A percentile compares a stretch with the other conserved stretches of the same genome.
phyloP scores from a whole-genome alignment of 2,888 invertebrate species.

The Agrochola lota region DNA sequence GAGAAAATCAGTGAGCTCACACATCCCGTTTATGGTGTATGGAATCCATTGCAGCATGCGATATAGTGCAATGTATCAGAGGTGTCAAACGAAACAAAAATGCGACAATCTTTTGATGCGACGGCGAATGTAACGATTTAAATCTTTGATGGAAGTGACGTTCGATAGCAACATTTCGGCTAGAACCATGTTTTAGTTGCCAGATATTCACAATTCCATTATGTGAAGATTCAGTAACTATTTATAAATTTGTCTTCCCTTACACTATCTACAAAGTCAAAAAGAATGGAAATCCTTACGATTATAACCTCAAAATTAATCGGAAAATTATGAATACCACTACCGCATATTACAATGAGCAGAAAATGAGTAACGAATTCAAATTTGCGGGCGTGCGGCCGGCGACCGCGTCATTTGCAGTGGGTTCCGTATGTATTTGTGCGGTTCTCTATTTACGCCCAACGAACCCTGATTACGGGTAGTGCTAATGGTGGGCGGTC shows the following conservation, averaged over 20 bases:
- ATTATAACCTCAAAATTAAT: constrained; percentile 41
- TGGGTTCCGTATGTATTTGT: constrained; percentile 66
- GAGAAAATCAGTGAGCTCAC: not conserved
- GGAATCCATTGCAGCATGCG: not conserved
- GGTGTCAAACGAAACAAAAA: not conserved
- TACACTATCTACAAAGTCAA: not conserved
- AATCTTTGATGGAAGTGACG: not conserved
- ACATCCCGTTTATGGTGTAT: not conserved
- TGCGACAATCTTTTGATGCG: not conserved
- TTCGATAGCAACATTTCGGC: not conserved
- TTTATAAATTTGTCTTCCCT: too few relatives aligned
- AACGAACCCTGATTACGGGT: constrained; percentile 68
- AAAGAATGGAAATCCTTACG: not conserved
- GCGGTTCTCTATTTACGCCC: constrained; percentile 67
- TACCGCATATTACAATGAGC: constrained; percentile 60
- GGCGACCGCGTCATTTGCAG: constrained; percentile 73
- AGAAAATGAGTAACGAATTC: constrained; percentile 70
- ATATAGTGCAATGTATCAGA: not conserved
- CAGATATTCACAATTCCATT: not conserved
- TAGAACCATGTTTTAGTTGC: not conserved
- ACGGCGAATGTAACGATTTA: not conserved
- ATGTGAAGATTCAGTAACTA: not conserved
- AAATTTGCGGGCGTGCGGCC: constrained; percentile 71
- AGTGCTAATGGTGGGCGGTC: constrained; percentile 60
- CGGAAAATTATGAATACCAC: constrained; percentile 49